phyloP scores from a whole-genome alignment of 37 sponge, comb jelly and placozoan genomes.

The Ephydatia muelleri region DNA sequence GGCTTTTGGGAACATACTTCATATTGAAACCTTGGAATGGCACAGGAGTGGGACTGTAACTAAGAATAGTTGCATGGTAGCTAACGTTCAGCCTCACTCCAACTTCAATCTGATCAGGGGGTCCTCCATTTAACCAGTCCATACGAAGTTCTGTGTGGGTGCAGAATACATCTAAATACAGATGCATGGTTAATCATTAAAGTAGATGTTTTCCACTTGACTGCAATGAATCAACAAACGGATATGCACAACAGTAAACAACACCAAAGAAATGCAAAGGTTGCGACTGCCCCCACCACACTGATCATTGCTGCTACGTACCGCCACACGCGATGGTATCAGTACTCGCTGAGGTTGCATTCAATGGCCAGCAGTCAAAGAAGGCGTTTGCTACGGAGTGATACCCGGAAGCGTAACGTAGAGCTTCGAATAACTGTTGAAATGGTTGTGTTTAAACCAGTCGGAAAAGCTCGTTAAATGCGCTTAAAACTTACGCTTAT shows the following conservation, averaged over 20 bases:
- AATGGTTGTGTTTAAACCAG: not conserved
- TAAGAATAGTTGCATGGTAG: constrained; percentile 12
- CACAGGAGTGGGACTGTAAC: not conserved
- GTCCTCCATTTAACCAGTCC: constrained; percentile 32
- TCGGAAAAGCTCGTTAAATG: not conserved
- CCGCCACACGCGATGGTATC: constrained; percentile 37
- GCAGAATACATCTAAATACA: not conserved
- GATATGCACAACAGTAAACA: not conserved
- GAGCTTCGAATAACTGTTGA: not conserved
- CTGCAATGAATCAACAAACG: not conserved
- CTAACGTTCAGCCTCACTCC: not conserved
- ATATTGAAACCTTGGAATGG: not conserved
- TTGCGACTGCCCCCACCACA: not conserved
- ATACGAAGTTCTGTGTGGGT: constrained; percentile 32
- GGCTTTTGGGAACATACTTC: not conserved
- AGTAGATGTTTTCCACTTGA: not conserved
- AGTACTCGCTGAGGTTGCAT: constrained; percentile 2
- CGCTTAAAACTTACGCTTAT: not conserved
- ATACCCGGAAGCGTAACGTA: not conserved
- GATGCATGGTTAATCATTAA: not conserved
- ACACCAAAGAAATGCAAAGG: not conserved
- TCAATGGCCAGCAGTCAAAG: constrained; percentile 56
- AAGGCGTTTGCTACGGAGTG: constrained; percentile 6
- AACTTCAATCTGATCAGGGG: not conserved
- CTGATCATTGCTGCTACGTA: constrained; percentile 1